Evolutionary conservation across 1,140 invertebrate genomes (phyloP).

Genomic region (Ridgeia piscesae): DNA sequence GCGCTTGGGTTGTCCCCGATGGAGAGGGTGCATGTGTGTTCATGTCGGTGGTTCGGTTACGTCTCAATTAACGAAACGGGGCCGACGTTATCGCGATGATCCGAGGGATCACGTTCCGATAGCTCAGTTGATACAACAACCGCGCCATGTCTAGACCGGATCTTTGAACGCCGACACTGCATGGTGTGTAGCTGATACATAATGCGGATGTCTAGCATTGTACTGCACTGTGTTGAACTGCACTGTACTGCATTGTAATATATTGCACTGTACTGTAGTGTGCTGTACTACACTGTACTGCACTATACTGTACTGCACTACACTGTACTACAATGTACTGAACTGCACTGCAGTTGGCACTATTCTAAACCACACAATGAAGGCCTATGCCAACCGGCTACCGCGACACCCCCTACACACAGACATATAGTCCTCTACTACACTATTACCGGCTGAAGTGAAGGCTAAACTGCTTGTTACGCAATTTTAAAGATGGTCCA

Average conservation of each 20-base stretch:
- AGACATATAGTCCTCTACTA: no score
- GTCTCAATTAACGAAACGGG: not conserved
- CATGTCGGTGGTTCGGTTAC: not conserved
- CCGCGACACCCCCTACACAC: no score
- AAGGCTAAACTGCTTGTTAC: no score
- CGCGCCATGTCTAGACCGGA: not conserved
- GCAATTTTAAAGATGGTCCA: no score
- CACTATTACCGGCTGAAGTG: no score
- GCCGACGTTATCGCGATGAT: not conserved
- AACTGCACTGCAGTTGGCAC: no score
- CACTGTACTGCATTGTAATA: no score
- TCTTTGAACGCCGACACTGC: not conserved
- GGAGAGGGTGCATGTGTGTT: not conserved
- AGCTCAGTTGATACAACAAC: not conserved
- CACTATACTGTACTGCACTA: not conserved
- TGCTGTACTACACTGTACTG: not conserved
- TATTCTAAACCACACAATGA: no score
- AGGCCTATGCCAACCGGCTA: no score
- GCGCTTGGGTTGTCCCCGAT: not conserved
- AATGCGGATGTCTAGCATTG: not conserved
- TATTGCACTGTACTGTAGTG: no score
- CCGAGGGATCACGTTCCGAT: not conserved
- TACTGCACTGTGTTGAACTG: not conserved
- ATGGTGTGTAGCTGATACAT: not conserved
- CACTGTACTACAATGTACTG: no score